Evolutionary conservation across 2,888 invertebrate genomes (phyloP).

Genomic region (Heliconius sara): DNA sequence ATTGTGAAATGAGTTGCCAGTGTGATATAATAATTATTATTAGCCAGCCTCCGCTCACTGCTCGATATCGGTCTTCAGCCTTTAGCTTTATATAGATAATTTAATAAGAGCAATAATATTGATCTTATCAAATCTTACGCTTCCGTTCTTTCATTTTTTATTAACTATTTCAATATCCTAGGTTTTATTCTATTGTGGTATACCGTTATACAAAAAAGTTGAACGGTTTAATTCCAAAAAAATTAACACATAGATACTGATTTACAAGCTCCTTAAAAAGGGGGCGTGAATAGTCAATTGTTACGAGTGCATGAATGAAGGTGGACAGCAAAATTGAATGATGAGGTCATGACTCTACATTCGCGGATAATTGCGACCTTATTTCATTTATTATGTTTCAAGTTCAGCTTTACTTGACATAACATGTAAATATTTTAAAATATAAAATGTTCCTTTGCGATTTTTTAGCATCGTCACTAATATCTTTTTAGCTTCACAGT

Average conservation of each 20-base stretch:
- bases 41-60: background rate
- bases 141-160: too few relatives aligned
- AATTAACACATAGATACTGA: background rate
- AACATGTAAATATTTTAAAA: slow-evolving; percentile 10
- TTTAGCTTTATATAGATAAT: too few relatives aligned
- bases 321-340: slow-evolving; percentile 53
- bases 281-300: slow-evolving; percentile 36
- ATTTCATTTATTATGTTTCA: slow-evolving; percentile 57
- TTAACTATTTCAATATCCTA: background rate
- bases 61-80: background rate
- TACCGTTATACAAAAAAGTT: background rate
- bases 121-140: too few relatives aligned
- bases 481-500: too few relatives aligned
- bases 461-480: too few relatives aligned
- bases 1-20: background rate
- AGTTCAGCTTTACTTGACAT: slow-evolving; percentile 59
- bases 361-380: slow-evolving; percentile 59
- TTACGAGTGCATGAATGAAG: slow-evolving; percentile 49
- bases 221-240: background rate
- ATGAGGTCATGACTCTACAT: slow-evolving; percentile 65
- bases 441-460: too few relatives aligned
- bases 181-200: background rate
- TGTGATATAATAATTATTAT: background rate
- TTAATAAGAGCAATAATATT: too few relatives aligned
- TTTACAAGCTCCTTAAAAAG: slow-evolving; percentile 14